Conservation (phyloP, 2,113 vertebrate species). For the Isurus oxyrinchus region DNA sequence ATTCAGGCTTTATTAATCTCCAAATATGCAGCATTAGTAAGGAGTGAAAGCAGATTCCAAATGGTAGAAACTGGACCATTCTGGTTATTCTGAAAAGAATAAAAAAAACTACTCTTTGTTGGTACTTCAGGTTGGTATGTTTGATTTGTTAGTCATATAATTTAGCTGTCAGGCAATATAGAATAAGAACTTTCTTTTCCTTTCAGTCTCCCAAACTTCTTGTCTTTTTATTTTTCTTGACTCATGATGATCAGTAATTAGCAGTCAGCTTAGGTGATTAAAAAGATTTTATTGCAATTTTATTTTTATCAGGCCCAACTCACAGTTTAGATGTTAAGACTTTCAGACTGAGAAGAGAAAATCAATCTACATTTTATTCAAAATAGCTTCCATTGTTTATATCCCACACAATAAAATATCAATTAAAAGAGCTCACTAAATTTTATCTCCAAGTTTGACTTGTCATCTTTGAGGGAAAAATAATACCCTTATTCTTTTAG, state of each 20-base stretch:
- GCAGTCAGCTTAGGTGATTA: not conserved
- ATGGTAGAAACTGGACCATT: not conserved
- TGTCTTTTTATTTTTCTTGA: not conserved
- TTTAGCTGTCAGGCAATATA: not conserved
- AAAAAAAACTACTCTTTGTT: not conserved
- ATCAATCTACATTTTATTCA: no score
- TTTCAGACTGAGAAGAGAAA: not conserved
- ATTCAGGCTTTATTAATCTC: not conserved
- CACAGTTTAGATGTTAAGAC: not conserved
- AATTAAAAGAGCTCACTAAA: not conserved
- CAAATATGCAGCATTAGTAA: not conserved
- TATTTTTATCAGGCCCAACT: not conserved
- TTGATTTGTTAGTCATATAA: conserved; percentile 6
- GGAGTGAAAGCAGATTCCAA: not conserved
- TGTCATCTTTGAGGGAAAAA: not conserved
- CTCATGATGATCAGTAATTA: not conserved
- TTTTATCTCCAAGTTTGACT: not conserved
- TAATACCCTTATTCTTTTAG: not conserved
- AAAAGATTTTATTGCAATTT: not conserved
- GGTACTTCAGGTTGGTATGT: not conserved
- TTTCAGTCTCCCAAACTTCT: not conserved
- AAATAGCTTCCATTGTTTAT: not conserved
- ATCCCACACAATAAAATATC: not conserved
- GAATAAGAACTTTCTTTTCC: not conserved
- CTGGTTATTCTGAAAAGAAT: not conserved